Evolutionary conservation across 1,140 invertebrate genomes (phyloP), one percentile per base, ranked within the genome.

Genomic region (Rhagoletis zephyria): DNA sequence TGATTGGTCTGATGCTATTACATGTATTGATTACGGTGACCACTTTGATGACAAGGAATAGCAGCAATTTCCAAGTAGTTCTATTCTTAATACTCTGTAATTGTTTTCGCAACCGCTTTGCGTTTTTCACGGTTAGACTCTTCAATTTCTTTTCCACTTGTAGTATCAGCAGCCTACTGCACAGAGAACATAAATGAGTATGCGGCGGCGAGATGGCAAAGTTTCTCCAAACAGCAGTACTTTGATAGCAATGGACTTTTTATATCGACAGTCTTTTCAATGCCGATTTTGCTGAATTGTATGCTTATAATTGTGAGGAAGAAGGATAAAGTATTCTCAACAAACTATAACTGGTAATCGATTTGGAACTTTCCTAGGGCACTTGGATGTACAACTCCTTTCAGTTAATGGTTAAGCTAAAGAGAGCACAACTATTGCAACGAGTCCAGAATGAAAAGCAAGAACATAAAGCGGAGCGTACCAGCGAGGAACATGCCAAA

Each of bases 211-310:
- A 96, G 97, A 93, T 98, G 97, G 97, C 95, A 96, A 90, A 94
- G 95, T 74, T 98, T 98, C 93, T 97, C 97, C 7, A 95, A 95
- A 88, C 97, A 98, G 89, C 97, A 98, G 91, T 98, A 98, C 93
- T 98, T 98, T 93, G 97, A 98, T 93, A 97, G 96, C 89, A 97
- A 97, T 93, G 97, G 97, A 61, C 94, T 98, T 87, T 98, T 98
- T 92, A 98, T 98, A 94, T 98, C 97, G 12, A 94, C 98, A 19
- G 96, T 98, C 14, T 98, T 98, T 93, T 98, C 97, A 9, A 95
- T 97, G 90, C 97, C 97, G 67, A 96, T 98, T 89, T 94, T 98
- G 87, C 94, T 98, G 45, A 98, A 98, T 93, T 98, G 97, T 91
- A 97, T 98, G 95, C 95, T 98, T 88, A 96, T 98, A 95, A 96